These are phyloP conservation scores for Callimorpha dominula DNA, from an alignment of 2,888 invertebrate species.

Conservation along the genomic window DNA sequence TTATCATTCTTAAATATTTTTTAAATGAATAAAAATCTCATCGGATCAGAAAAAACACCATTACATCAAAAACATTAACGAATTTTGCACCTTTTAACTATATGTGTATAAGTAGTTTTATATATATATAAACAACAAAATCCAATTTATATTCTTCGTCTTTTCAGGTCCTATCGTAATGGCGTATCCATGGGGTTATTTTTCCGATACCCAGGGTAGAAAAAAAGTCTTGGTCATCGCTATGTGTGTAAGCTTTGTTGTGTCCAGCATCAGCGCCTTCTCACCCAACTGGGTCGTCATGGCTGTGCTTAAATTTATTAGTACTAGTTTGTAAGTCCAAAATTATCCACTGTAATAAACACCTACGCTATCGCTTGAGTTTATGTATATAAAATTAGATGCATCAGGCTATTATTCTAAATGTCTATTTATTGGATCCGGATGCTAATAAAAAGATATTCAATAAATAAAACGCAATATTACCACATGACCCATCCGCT, in stretches of 20 bases:
- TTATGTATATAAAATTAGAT: no score
- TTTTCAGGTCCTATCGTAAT: slow-evolving; percentile 64
- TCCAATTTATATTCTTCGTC: background rate
- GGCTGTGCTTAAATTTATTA: slow-evolving; percentile 63
- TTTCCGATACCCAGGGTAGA: slow-evolving; percentile 69
- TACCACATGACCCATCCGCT: background rate
- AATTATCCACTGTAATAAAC: no score
- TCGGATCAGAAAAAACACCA: no score
- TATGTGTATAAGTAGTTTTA: no score
- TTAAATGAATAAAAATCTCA: no score
- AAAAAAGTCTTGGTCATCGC: slow-evolving; percentile 56
- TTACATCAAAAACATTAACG: no score
- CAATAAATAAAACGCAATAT: background rate
- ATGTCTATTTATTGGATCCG: background rate
- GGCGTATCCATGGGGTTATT: slow-evolving; percentile 71
- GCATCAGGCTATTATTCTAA: no score
- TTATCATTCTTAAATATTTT: no score
- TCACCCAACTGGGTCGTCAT: slow-evolving; percentile 67
- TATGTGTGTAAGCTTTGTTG: slow-evolving; percentile 58
- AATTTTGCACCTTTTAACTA: no score
- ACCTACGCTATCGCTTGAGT: no score
- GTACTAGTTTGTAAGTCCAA: slow-evolving; percentile 64
- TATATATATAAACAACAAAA: background rate
- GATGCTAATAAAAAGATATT: background rate
- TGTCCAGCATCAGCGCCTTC: slow-evolving; percentile 60